Evolutionary conservation across 1,140 invertebrate genomes (phyloP), one percentile per base, ranked within the genome.

Genomic region (Caerostris darwini): DNA sequence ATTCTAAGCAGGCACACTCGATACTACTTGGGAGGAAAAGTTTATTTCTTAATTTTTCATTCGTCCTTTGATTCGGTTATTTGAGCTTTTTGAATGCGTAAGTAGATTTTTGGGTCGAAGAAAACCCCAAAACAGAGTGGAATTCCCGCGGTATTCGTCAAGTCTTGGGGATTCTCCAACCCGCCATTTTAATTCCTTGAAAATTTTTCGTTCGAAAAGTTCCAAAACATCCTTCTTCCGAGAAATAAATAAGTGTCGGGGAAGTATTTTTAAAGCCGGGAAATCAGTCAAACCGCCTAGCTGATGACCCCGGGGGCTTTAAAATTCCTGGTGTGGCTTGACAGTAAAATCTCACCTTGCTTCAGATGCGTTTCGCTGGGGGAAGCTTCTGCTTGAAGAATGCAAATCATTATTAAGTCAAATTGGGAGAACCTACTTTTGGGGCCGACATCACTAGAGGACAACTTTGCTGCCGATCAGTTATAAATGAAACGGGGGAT

Each of bases 361-460:
- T 8, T 14, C 83, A 34, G 12, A n/a, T 8, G 17, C 7, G 14
- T 86, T 77, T 54, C n/a, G 59, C 14, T 19, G 67, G 69, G 67
- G 88, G 69, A 53, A 14, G 50, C 8, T 71, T 64, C 64, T 86
- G n/a, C 92, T 92, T 86, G 92, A 93, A 93, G 92, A 93, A 93
- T 93, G 92, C 92, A 93, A 93, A 93, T 93, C 92, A 93, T 93
- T 93, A 93, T 93, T 93, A 93, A 93, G 92, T 93, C 61, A 93
- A 93, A 93, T 93, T 69, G 77, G 90, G 57, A 64, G 19, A 54
- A 57, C 57, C 53, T 34, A 77, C 71, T 77, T 77, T 50, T 50
- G 71, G 71, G 71, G 71, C 34, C 58, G 53, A 87, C 85, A 87
- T 87, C 85, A 87, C 85, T 10, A 10, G 89, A 50, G 89, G 89